Evolutionary conservation across 2,797 vertebrate species (phyloP), one percentile per base, ranked within the genome.

Genomic region (Myoxocephalus aenaeus): DNA sequence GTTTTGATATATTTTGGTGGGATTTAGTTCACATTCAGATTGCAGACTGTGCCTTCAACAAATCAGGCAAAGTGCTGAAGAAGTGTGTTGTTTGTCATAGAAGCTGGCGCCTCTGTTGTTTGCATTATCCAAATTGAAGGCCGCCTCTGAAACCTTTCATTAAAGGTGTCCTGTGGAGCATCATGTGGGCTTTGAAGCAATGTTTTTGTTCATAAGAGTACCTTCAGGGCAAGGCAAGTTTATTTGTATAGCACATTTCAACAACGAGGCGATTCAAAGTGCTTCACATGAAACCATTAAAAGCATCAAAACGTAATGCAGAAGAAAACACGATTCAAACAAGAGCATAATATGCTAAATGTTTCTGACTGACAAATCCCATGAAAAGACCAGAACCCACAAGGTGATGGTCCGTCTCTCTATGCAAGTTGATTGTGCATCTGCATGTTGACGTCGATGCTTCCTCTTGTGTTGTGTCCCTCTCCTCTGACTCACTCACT

Each of bases 61-160:
- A 42, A 70, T 40, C 67, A 53, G 70, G 27, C 67, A 75, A 73
- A 70, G 67, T 5, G 8, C 29, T 69, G 40, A 40, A 44, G 38
- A 27, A 8, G 14, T 56, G 36, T 42, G 36, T 64, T 56, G 36
- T 64, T 56, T 44, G 56, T 77, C 13, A 4, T 11, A 27, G 56
- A 38, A 32, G 51, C 34, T 13, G 50, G 6, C 25, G 32, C 18
- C 7, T 59, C 4, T 32, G 11, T 44, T 54, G 20, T 83, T 83
- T 86, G 77, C 75, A 87, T 87, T 20, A 84, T 58, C 2, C 70
- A 86, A 87, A 85, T 70, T 12, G 9, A 74, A 58, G 54, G 44
- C 38, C 38, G 77, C 46, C 2, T 46, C 22, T 73, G 2, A 5
- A 57, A 11, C 40, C 57, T 20, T 48, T 32, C 7, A 48, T 13